Conservation (phyloP, 2,113 vertebrate species). For the Pelmatolapia mariae region DNA sequence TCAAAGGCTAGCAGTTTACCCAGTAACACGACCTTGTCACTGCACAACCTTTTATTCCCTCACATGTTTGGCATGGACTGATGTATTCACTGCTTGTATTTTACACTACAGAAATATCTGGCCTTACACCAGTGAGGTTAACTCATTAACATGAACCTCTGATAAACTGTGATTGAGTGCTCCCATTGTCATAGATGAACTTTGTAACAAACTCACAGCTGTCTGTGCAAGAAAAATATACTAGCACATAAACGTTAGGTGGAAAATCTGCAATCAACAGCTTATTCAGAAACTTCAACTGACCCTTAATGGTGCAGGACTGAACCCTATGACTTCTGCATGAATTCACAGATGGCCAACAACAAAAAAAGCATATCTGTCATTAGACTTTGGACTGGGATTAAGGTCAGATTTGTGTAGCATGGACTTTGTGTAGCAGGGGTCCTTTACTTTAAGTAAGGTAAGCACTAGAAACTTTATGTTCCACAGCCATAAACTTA, state of each 20-base stretch:
- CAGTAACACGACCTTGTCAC: background rate
- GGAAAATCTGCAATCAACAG: background rate
- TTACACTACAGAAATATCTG: background rate
- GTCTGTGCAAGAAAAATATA: background rate
- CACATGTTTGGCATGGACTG: background rate
- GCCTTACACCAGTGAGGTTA: constrained; percentile 4
- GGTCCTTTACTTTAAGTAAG: background rate
- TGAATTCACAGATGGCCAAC: background rate
- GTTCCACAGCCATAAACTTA: background rate
- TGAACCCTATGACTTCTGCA: background rate
- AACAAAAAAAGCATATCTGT: background rate
- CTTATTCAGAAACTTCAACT: background rate
- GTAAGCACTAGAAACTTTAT: background rate
- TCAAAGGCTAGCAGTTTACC: background rate
- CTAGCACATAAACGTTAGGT: background rate
- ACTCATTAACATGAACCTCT: constrained; percentile 40
- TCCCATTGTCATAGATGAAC: background rate
- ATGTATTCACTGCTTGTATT: constrained; percentile 3
- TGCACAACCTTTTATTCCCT: background rate
- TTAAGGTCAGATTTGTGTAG: background rate
- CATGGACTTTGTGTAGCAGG: background rate
- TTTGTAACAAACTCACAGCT: background rate
- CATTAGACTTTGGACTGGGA: background rate
- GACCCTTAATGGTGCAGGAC: background rate
- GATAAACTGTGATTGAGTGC: constrained; percentile 22